phyloP scores from a whole-genome alignment of 2,113 vertebrate species.

The Cyprinus carpio region DNA sequence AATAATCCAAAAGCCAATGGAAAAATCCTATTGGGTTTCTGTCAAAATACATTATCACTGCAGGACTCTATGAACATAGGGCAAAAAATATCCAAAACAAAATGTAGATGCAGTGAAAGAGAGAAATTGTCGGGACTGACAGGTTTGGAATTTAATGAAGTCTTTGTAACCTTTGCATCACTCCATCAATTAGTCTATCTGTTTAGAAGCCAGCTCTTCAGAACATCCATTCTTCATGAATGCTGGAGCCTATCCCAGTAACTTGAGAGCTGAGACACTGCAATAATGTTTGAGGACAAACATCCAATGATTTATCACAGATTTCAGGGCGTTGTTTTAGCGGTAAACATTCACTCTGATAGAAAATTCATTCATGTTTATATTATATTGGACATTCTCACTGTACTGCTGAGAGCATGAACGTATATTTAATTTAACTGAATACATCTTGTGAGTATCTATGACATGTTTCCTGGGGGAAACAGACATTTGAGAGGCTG shows the following conservation, averaged over 20 bases:
- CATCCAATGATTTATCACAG: not conserved
- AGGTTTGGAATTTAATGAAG: not conserved
- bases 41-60: not conserved
- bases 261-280: not conserved
- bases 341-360: not conserved
- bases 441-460: not conserved
- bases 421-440: not conserved
- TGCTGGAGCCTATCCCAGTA: not conserved
- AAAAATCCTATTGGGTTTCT: not conserved
- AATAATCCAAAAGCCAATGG: not conserved
- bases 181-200: not conserved
- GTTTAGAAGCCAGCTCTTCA: not conserved
- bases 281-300: not conserved
- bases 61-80: not conserved
- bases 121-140: not conserved
- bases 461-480: not conserved
- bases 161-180: slow-evolving; percentile 5
- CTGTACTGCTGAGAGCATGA: not conserved
- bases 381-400: not conserved
- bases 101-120: not conserved
- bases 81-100: not conserved
- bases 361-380: not conserved
- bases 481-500: not conserved
- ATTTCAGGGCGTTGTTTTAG: not conserved
- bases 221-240: not conserved